Base-by-base conservation (phyloP, 2,797 vertebrate species). In the Okamejei kenojei region DNA sequence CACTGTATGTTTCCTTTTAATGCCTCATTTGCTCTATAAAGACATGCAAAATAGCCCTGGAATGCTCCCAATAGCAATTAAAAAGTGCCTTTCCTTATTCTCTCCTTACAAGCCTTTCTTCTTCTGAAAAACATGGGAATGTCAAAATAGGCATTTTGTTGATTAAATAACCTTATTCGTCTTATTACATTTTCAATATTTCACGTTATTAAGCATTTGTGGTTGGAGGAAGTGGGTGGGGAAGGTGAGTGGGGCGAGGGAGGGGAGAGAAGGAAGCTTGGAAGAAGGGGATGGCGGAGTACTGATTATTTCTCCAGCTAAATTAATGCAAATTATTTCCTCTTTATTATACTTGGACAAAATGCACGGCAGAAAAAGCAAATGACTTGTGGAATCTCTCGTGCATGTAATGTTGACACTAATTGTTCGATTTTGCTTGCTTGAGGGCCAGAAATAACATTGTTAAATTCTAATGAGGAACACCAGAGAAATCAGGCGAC, bases 401-500 rank as follows among this genome's bases (percentile, higher is more conserved):
- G 71, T 76, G 45, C 38, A 76, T 92, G 68, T 54, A 73, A 74
- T 58, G 38, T 38, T 45, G 90, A 92, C 65, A 58, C 38, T 92
- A 92, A 92, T 76, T 92, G 26, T 76, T 74, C 13, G 29, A 88
- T 68, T 88, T 88, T 88, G 61, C 84, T 23, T 68, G 63, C 17
- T 32, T 19, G 63, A 68, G 63, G 35, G 84, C 84, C 84, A 92
- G 68, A 54, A 92, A 92, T 76, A 74, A 76, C 26, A 74, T 76
- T 92, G 65, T 92, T 74, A 92, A 92, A 92, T 92, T 92, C 71
- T 92, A 92, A 92, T 92, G 90, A 92, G 71, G 90, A 92, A 76
- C 68, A 92, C 90, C 73, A 92, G 90, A 76, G 76, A 21, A 92
- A 45, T 54, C 88, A 68, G 38, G 35, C 4, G 13, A 92, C 13